Percentiles rank a stretch among this genome's conserved stretches.
These are phyloP conservation scores for Poecilia wingei DNA, from an alignment of 2,797 vertebrate genomes.

Conservation along the genomic window DNA sequence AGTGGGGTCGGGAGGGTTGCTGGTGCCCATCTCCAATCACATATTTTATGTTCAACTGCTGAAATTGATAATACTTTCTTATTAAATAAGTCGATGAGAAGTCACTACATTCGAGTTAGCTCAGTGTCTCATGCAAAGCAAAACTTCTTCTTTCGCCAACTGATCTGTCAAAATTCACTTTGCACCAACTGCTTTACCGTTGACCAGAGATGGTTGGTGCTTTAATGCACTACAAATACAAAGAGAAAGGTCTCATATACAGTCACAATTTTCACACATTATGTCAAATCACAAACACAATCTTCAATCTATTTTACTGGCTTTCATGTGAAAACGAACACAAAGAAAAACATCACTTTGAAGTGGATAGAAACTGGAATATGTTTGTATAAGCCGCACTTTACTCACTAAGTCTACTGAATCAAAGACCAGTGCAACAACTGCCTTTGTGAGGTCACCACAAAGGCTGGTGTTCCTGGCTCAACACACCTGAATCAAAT, in stretches of 20 bases:
- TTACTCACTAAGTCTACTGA: background rate
- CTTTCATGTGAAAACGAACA: background rate
- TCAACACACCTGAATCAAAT: too few species aligned
- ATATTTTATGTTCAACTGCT: slow-evolving; percentile 17
- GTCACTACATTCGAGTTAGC: background rate
- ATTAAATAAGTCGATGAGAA: background rate
- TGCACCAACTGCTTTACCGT: slow-evolving; percentile 21
- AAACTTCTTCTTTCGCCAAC: slow-evolving; percentile 12
- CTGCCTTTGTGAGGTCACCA: background rate
- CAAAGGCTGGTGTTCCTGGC: background rate
- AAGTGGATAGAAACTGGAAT: background rate
- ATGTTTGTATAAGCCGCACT: background rate
- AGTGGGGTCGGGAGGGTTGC: too few species aligned
- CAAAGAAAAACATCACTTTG: background rate
- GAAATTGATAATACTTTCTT: slow-evolving; percentile 4
- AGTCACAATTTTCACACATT: background rate
- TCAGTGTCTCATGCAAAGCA: background rate
- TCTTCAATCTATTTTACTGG: background rate
- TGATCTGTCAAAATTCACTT: slow-evolving; percentile 37
- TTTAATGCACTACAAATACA: slow-evolving; percentile 53
- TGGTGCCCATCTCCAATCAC: background rate
- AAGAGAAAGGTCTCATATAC: background rate
- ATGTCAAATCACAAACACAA: background rate
- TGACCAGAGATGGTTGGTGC: slow-evolving; percentile 57
- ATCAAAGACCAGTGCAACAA: background rate